Evolutionary conservation across 1,140 invertebrate genomes (phyloP), one percentile per base, ranked within the genome.

Genomic region (Pseudomyrmex pallidus): DNA sequence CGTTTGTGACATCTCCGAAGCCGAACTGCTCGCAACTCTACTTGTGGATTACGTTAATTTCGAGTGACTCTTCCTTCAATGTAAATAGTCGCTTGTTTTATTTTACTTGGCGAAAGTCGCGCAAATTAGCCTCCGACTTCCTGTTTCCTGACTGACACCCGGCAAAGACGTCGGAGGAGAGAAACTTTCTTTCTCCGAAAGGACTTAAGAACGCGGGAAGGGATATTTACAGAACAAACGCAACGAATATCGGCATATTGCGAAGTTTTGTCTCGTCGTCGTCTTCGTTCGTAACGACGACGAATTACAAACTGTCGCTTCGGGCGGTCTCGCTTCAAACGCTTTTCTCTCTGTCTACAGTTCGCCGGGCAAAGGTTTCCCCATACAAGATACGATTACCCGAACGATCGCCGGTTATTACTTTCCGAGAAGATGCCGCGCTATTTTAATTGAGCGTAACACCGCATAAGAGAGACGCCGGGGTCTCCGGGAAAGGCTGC

Each of bases 381-480:
- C 52, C 64, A 70, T 78, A 57, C 56, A 57, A 68, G 56, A 46
- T 35, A 35, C 50, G 82, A 83, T 87, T 85, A 83, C 80, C 59
- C 87, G 74, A 25, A 57, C 83, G 82, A 85, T 88, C 67, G 77
- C 63, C 59, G 76, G 35, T 84, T 82, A 88, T 77, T 66, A 73
- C 63, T 67, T 87, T 87, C 83, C 67, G 67, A 84, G 87, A 91
- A 91, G 86, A 74, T 84, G 70, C 52, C 63, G 56, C 82, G 85
- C 84, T 90, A 87, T 89, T 91, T 91, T 91, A 91, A 91, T 91
- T 91, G 90, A 91, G 83, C 90, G 77, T 83, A 74, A 72, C 87
- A 64, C 25, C 80, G 56, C 25, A 44, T 50, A 59, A 76, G 82
- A 82, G 67, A 82, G 67, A 67, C 76, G 74, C 50, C 13, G 46